These are phyloP conservation scores for Amblyteles armatorius DNA, from an alignment of 2,888 invertebrate species.

Conservation along the genomic window DNA sequence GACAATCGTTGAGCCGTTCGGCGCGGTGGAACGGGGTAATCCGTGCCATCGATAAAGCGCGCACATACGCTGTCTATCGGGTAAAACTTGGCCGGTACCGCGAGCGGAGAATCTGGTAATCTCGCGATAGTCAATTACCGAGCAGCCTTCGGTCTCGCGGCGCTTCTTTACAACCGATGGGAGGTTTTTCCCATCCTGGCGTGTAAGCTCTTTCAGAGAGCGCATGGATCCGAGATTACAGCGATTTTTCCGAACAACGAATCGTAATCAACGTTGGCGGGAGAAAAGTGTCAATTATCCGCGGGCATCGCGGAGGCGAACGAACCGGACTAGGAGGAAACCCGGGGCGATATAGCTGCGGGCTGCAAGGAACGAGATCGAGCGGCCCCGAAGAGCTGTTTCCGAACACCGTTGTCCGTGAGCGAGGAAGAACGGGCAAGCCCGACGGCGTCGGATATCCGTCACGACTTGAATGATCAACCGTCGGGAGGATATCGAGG, in stretches of 20 bases:
- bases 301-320: not conserved
- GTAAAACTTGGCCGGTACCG: not conserved
- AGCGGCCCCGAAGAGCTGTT: not conserved
- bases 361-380: not conserved
- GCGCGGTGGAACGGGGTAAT: not conserved
- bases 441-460: slow-evolving; percentile 41
- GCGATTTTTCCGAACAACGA: slow-evolving; percentile 29
- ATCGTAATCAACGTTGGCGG: slow-evolving; percentile 41
- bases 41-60: not conserved
- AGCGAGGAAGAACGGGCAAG: not conserved
- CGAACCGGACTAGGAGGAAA: not conserved
- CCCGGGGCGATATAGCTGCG: not conserved
- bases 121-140: slow-evolving; percentile 14
- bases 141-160: not conserved
- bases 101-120: not conserved
- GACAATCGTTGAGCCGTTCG: not conserved
- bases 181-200: not conserved
- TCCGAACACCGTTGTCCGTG: not conserved
- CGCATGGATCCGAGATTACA: not conserved
- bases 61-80: not conserved
- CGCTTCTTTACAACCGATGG: not conserved
- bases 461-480: slow-evolving; percentile 52
- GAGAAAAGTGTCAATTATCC: slow-evolving; percentile 38
- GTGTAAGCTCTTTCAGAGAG: not conserved
- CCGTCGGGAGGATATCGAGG: slow-evolving; percentile 47